A percentile compares a stretch with the other conserved stretches of the same genome.
These are phyloP conservation scores for Apodemia mormo DNA, from an alignment of 2,888 invertebrate genomes.

Conservation along the genomic window DNA sequence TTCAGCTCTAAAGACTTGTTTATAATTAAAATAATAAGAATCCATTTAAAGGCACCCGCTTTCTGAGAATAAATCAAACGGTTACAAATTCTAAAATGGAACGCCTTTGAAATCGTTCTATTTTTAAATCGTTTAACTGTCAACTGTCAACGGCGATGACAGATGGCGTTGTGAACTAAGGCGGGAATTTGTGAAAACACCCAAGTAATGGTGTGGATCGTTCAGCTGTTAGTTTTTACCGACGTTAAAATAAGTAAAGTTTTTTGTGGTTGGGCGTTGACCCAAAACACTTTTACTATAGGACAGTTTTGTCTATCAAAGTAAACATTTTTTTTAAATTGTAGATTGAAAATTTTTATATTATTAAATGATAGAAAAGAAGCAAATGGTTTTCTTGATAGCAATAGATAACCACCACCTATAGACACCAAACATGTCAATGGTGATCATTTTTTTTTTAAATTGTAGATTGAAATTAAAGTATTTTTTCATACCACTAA, in stretches of 20 bases:
- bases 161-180: constrained; percentile 61
- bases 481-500: no score
- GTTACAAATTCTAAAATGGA: constrained; percentile 22
- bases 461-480: no score
- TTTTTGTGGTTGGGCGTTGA: background rate
- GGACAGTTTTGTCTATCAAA: no score
- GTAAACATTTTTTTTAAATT: no score
- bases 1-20: no score
- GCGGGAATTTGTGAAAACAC: constrained; percentile 47
- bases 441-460: no score
- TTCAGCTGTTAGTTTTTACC: constrained; percentile 8
- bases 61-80: constrained; percentile 17
- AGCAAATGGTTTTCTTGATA: no score
- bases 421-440: no score
- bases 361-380: no score
- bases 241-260: background rate
- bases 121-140: constrained; percentile 67
- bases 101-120: constrained; percentile 48
- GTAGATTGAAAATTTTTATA: no score
- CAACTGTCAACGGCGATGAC: constrained; percentile 76
- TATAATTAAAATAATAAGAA: constrained; percentile 2
- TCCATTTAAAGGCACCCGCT: background rate
- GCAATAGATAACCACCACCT: no score
- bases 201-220: constrained; percentile 24
- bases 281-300: background rate